A percentile compares a stretch with the other conserved stretches of the same genome.
phyloP scores from a whole-genome alignment of 2,113 vertebrate species.

The Austrofundulus limnaeus region DNA sequence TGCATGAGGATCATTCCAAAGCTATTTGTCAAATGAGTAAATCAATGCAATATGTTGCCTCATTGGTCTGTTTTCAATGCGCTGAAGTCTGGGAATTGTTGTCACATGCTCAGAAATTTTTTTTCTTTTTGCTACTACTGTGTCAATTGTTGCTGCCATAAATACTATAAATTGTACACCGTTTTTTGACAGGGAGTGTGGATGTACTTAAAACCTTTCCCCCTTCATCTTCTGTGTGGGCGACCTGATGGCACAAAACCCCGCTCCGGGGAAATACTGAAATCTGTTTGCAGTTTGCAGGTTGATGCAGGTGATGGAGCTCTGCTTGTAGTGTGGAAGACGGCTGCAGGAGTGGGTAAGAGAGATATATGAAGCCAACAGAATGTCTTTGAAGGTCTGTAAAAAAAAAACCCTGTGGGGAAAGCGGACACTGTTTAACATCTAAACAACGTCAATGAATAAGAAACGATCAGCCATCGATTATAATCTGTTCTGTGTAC shows the following conservation, averaged over 20 bases:
- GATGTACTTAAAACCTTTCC: slow-evolving; percentile 20
- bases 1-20: slow-evolving; percentile 62
- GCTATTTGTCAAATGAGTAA: slow-evolving; percentile 70
- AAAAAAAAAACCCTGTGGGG: neutral
- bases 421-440: slow-evolving; percentile 11
- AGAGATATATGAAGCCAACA: slow-evolving; percentile 37
- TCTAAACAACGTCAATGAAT: slow-evolving; percentile 9
- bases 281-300: slow-evolving; percentile 68
- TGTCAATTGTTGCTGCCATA: slow-evolving; percentile 40
- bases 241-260: slow-evolving; percentile 35
- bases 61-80: slow-evolving; percentile 70
- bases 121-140: slow-evolving; percentile 57
- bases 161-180: slow-evolving; percentile 10
- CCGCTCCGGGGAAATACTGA: slow-evolving; percentile 34
- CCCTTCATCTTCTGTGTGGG: slow-evolving; percentile 31
- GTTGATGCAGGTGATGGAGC: slow-evolving; percentile 57
- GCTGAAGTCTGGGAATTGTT: slow-evolving; percentile 65
- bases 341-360: slow-evolving; percentile 47
- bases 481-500: neutral
- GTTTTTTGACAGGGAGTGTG: slow-evolving; percentile 25
- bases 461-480: slow-evolving; percentile 19
- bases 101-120: slow-evolving; percentile 60
- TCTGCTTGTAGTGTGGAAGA: slow-evolving; percentile 41
- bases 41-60: slow-evolving; percentile 66
- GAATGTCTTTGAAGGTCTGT: slow-evolving; percentile 19